Evolutionary conservation across 2,113 vertebrate genomes (phyloP).

Genomic region (Rousettus leschenaultii): DNA sequence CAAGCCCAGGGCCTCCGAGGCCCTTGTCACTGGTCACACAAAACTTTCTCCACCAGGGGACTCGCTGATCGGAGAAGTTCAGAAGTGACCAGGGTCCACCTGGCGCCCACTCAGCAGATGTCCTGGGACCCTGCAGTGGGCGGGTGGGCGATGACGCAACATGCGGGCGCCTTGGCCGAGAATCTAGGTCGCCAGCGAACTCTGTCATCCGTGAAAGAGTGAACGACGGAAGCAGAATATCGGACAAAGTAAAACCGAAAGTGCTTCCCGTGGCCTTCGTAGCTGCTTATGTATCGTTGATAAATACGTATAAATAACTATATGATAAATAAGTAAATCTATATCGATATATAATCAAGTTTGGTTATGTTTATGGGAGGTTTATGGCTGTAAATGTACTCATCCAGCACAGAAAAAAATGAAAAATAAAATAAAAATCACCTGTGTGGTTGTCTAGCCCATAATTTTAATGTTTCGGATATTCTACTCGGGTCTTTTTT

Average conservation of each 20-base stretch:
- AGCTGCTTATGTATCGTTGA: rapidly evolving
- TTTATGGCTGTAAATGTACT: background rate
- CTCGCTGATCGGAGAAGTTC: background rate
- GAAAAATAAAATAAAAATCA: background rate
- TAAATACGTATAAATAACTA: background rate
- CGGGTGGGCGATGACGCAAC: rapidly evolving
- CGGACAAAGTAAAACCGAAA: rapidly evolving
- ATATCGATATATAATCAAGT: background rate
- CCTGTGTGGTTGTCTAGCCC: no score
- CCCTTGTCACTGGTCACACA: rapidly evolving
- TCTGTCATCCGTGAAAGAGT: rapidly evolving
- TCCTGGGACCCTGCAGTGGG: rapidly evolving
- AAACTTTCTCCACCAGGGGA: background rate
- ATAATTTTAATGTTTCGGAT: background rate
- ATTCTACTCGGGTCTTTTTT: background rate
- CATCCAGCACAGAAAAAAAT: background rate
- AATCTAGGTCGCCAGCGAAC: background rate
- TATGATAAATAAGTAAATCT: background rate
- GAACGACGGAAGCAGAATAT: background rate
- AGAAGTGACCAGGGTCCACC: background rate
- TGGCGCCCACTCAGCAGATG: no score
- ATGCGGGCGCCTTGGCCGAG: background rate
- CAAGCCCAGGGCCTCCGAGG: background rate
- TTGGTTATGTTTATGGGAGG: background rate
- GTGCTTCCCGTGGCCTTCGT: background rate